A percentile compares a stretch with the other conserved stretches of the same genome.
These are phyloP conservation scores for Orientallactaga bullata DNA, from an alignment of 2,113 vertebrate genomes.

Conservation along the genomic window DNA sequence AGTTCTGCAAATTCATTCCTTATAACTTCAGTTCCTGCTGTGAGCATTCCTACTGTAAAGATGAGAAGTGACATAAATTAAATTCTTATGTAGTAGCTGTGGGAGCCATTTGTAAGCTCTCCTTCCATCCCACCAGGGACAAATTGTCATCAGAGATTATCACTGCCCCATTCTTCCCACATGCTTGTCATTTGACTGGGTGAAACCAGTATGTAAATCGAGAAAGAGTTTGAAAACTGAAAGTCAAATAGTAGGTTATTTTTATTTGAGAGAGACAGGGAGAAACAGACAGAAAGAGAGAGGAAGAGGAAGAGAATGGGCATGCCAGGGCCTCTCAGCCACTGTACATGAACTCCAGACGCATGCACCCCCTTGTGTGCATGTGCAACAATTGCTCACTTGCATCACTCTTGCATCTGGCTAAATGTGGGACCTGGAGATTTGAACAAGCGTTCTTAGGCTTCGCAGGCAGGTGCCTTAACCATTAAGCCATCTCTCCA, in stretches of 20 bases:
- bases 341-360: too few species aligned
- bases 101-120: constrained; percentile 14
- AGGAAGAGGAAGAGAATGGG: too few species aligned
- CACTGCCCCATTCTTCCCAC: constrained; percentile 59
- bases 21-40: not conserved
- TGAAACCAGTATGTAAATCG: constrained; percentile 70
- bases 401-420: too few species aligned
- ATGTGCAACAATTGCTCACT: too few species aligned
- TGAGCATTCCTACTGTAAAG: constrained; percentile 20
- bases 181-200: constrained; percentile 79
- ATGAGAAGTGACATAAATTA: constrained; percentile 48
- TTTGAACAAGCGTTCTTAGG: too few species aligned
- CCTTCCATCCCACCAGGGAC: constrained; percentile 15
- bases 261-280: too few species aligned
- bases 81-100: not conserved
- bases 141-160: constrained; percentile 52
- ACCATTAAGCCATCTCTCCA: too few species aligned
- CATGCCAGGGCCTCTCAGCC: too few species aligned
- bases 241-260: constrained; percentile 76
- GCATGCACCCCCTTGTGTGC: too few species aligned
- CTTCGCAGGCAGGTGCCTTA: too few species aligned
- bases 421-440: too few species aligned
- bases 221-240: constrained; percentile 68
- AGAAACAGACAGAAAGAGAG: too few species aligned
- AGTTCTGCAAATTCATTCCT: not conserved